A percentile compares a stretch with the other conserved stretches of the same genome.
Conservation (phyloP, 2,888 invertebrate genomes). For the Ochropleura leucogaster region DNA sequence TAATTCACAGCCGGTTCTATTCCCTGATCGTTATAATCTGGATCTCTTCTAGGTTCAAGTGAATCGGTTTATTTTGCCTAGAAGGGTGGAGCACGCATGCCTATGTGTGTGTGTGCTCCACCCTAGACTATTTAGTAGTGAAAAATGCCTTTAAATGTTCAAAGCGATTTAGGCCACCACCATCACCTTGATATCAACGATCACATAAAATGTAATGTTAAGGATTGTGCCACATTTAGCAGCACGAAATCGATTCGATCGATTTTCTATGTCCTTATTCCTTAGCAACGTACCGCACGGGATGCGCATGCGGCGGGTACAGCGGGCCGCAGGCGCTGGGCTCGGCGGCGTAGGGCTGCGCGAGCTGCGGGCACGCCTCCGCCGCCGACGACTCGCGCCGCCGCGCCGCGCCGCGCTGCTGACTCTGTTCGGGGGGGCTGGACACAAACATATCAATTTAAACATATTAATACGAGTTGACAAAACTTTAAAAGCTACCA, state of each 20-base stretch:
- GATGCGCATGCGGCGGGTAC: slow-evolving; percentile 90
- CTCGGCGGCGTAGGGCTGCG: slow-evolving; percentile 92
- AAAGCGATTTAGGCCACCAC: background rate
- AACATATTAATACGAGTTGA: background rate
- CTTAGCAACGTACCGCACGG: slow-evolving; percentile 74
- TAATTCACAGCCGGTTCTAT: no score
- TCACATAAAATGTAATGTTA: background rate
- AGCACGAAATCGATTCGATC: background rate
- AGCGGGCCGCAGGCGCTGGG: slow-evolving; percentile 93
- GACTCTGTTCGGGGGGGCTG: slow-evolving; percentile 85
- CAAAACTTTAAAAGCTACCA: background rate
- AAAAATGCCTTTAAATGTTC: background rate
- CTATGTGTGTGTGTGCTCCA: no score
- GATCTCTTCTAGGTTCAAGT: no score
- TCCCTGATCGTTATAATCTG: no score
- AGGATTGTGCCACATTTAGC: background rate
- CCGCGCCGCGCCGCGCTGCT: slow-evolving; percentile 74
- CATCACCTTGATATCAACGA: background rate
- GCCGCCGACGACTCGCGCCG: slow-evolving; percentile 79
- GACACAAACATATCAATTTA: background rate
- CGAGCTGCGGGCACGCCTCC: slow-evolving; percentile 83
- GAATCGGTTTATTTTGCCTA: no score
- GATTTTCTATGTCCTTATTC: background rate
- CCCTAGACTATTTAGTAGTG: no score
- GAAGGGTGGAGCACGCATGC: no score